A percentile compares a stretch with the other conserved stretches of the same genome.
phyloP scores from a whole-genome alignment of 2,888 invertebrate species.

The Adelphocoris suturalis region DNA sequence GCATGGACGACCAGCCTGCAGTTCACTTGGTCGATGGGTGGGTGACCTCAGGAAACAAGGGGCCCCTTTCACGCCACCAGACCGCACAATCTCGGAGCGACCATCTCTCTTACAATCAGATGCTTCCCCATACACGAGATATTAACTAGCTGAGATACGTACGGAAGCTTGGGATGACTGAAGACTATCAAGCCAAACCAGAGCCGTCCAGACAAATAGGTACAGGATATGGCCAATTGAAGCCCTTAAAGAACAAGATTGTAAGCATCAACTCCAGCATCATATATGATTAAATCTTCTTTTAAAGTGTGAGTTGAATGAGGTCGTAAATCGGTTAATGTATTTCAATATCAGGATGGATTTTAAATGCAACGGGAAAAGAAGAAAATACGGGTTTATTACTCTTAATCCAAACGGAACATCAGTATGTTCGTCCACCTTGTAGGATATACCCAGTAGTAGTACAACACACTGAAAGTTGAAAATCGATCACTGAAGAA shows the following conservation, averaged over 20 bases:
- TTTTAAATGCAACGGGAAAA: no score
- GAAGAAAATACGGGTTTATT: no score
- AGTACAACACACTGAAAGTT: no score
- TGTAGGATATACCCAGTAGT: no score
- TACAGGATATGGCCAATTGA: conserved; percentile 21
- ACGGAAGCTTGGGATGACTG: background rate
- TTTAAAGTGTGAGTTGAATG: background rate
- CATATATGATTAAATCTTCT: background rate
- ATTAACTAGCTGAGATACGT: background rate
- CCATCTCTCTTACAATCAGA: conserved; percentile 8
- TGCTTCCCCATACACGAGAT: background rate
- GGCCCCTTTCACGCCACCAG: conserved; percentile 36
- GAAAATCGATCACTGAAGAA: no score
- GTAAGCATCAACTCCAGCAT: background rate
- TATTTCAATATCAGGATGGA: no score
- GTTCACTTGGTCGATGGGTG: conserved; percentile 25
- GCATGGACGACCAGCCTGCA: background rate
- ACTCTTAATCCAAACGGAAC: no score
- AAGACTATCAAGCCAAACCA: background rate
- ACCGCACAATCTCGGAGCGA: conserved; percentile 10
- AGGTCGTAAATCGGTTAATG: no score
- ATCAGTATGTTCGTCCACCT: no score
- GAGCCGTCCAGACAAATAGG: background rate
- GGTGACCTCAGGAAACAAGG: conserved; percentile 18
- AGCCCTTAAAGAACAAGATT: background rate